Conservation (phyloP, 92 coral and sea anemone genomes). For the Phenganax subtilis region DNA sequence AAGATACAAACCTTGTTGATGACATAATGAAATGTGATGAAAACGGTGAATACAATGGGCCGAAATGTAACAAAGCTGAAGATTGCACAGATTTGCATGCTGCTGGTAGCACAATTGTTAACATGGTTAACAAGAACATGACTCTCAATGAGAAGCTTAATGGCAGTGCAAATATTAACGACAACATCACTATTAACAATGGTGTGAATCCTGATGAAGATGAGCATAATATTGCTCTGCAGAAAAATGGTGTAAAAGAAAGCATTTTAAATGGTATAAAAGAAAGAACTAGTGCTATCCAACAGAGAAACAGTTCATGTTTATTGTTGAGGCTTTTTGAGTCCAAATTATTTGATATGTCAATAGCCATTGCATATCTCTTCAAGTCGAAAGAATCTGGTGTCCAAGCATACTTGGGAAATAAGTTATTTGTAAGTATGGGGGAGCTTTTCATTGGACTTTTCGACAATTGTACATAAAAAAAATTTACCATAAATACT, state of each 20-base stretch:
- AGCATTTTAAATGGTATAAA: slow-evolving; percentile 3
- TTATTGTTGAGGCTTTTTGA: slow-evolving; percentile 74
- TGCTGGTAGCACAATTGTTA: too few relatives aligned
- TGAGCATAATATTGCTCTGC: not conserved
- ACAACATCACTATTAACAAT: too few relatives aligned
- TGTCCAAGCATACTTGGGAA: slow-evolving; percentile 89
- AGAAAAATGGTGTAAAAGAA: not conserved
- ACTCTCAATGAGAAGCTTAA: too few relatives aligned
- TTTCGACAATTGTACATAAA: not conserved
- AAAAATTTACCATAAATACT: not conserved
- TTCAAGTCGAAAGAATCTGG: slow-evolving; percentile 98
- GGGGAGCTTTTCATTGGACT: not conserved
- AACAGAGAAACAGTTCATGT: slow-evolving; percentile 32
- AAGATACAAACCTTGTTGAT: not conserved
- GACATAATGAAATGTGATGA: too few relatives aligned
- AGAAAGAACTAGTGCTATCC: not conserved
- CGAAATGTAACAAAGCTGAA: too few relatives aligned
- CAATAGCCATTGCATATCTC: slow-evolving; percentile 91
- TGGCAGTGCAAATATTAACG: too few relatives aligned
- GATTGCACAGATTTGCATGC: too few relatives aligned
- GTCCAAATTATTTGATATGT: slow-evolving; percentile 94
- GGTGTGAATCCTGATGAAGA: not conserved
- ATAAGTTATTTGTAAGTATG: slow-evolving; percentile 92
- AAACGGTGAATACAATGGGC: not conserved
- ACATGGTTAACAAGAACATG: too few relatives aligned